Conservation (phyloP, 2,113 vertebrate genomes). For the Reinhardtius hippoglossoides region DNA sequence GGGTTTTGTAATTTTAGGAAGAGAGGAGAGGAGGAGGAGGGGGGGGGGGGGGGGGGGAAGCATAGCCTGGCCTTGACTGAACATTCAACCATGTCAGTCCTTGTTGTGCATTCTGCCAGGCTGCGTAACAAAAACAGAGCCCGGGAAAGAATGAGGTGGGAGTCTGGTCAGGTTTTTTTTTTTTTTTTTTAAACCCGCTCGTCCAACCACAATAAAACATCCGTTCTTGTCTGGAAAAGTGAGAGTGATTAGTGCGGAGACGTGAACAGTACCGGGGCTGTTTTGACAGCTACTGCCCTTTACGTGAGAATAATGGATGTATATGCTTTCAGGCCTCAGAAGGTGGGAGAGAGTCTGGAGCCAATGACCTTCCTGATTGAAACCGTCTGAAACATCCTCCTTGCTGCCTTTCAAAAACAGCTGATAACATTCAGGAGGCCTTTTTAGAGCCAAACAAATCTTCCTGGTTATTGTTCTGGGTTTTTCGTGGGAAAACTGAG, state of each 20-base stretch:
- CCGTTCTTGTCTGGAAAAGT: conserved; percentile 32
- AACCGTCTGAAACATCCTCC: conserved; percentile 34
- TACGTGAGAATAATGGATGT: conserved; percentile 6
- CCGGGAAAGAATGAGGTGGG: conserved; percentile 64
- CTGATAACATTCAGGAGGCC: conserved; percentile 36
- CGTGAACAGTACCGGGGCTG: conserved; percentile 17
- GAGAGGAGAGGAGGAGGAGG: too few species aligned
- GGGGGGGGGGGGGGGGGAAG: conserved; percentile 5
- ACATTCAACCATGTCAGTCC: conserved; percentile 52
- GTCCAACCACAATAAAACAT: conserved; percentile 53
- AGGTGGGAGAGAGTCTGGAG: conserved; percentile 18
- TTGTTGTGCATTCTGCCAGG: conserved; percentile 54
- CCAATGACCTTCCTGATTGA: conserved; percentile 59
- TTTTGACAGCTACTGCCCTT: conserved; percentile 10
- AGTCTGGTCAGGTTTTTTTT: conserved; percentile 35
- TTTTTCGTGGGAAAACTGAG: conserved; percentile 29
- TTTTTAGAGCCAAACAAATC: conserved; percentile 15
- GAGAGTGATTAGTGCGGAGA: conserved; percentile 26
- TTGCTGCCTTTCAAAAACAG: conserved; percentile 23
- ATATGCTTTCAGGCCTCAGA: conserved; percentile 23
- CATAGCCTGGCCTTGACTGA: conserved; percentile 59
- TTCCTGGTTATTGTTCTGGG: conserved; percentile 21
- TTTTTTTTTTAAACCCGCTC: too few species aligned
- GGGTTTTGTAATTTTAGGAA: conserved; percentile 67
- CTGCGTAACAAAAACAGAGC: conserved; percentile 60